These are phyloP conservation scores for Halictus ligatus DNA, from an alignment of 2,888 invertebrate species.

Conservation along the genomic window DNA sequence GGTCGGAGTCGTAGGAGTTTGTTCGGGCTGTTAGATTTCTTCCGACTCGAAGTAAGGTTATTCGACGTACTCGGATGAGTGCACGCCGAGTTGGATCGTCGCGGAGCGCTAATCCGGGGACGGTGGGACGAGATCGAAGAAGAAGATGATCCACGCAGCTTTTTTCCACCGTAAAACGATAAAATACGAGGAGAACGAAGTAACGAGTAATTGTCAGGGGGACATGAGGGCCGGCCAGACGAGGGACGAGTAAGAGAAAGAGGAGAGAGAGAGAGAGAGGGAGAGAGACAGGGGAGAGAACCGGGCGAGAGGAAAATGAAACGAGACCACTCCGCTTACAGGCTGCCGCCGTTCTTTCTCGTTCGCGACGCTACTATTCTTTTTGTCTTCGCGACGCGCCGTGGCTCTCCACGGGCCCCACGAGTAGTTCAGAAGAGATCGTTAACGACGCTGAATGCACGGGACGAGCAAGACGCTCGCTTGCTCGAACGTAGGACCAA, in stretches of 20 bases:
- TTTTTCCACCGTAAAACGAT: neutral
- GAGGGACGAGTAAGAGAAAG: neutral
- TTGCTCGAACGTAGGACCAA: constrained; percentile 23
- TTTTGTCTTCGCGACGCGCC: constrained; percentile 62
- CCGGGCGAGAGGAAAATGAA: constrained; percentile 46
- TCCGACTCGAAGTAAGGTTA: neutral
- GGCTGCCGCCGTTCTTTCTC: constrained; percentile 44
- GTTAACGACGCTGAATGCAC: constrained; percentile 70
- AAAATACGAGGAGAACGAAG: neutral
- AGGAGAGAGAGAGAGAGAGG: neutral
- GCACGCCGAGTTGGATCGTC: neutral
- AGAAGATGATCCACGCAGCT: neutral
- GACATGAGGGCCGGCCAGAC: neutral
- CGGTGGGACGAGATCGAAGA: neutral
- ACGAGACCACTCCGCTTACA: constrained; percentile 59
- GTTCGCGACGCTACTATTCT: constrained; percentile 43
- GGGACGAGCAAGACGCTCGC: constrained; percentile 32
- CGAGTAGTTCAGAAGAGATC: constrained; percentile 73
- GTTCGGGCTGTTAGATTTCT: neutral
- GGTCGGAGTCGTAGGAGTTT: neutral
- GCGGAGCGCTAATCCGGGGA: neutral
- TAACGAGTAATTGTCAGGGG: neutral
- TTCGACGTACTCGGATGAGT: neutral
- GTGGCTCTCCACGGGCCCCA: constrained; percentile 61
- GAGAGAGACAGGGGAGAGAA: neutral